Conservation (phyloP, 2,888 invertebrate genomes). For the Taphrorychus bicolor region DNA sequence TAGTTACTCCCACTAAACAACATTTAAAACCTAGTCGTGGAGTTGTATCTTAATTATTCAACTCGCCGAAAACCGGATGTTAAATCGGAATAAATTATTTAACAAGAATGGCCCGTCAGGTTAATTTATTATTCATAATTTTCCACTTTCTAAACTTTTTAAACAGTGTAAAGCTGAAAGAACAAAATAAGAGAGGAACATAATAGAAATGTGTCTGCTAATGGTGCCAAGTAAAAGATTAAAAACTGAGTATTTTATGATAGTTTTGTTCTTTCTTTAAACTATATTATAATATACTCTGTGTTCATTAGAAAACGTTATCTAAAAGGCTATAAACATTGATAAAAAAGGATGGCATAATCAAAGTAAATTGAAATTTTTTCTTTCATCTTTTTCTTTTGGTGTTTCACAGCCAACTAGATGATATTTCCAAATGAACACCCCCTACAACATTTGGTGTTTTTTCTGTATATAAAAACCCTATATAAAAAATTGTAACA, state of each 20-base stretch:
- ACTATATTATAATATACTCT: too few species aligned
- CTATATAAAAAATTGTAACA: too few species aligned
- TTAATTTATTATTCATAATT: constrained; percentile 3
- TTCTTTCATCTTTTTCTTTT: too few species aligned
- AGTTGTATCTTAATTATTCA: constrained; percentile 4
- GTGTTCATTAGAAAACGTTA: too few species aligned
- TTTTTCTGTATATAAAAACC: too few species aligned
- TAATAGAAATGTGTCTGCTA: background rate
- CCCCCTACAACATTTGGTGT: too few species aligned
- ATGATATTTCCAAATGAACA: too few species aligned
- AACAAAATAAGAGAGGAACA: background rate
- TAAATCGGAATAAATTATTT: constrained; percentile 2
- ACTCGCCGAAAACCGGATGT: background rate
- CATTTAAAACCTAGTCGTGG: constrained; percentile 4
- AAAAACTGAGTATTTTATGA: background rate
- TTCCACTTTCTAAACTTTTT: background rate
- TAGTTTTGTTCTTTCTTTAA: too few species aligned
- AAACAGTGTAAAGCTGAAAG: background rate
- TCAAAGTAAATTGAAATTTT: too few species aligned
- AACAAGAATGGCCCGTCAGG: constrained; percentile 2
- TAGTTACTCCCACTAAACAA: constrained; percentile 2
- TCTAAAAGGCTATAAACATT: too few species aligned
- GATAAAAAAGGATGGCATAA: too few species aligned
- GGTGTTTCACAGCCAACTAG: too few species aligned
- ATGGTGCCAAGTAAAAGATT: background rate